Conservation (phyloP, 30 jellyfish, hydroid and myxozoan genomes). For the Pseudorhiza aurosa region DNA sequence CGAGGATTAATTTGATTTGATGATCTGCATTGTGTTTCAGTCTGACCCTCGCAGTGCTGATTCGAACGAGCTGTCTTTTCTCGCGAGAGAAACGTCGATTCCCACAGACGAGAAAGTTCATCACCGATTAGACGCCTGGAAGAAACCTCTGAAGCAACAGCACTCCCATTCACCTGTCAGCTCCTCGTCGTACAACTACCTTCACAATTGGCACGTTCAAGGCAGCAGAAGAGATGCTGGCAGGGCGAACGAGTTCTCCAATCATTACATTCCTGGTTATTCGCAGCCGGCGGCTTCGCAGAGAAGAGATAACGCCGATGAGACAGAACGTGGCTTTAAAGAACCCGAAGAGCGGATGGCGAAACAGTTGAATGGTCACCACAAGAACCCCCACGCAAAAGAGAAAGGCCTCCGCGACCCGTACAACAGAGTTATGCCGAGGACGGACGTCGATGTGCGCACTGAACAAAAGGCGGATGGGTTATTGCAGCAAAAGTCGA, state of each 20-base stretch:
- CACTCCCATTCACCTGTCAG: not conserved
- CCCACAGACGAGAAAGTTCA: conserved; percentile 31
- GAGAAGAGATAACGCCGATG: not conserved
- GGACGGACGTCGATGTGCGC: conserved; percentile 53
- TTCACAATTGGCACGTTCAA: conserved; percentile 1
- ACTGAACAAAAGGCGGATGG: not conserved
- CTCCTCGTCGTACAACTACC: conserved; percentile 12
- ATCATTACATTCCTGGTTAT: not conserved
- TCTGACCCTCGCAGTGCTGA: not conserved
- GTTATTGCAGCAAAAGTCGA: not conserved
- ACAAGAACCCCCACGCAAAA: not conserved
- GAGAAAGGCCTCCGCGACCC: conserved; percentile 52
- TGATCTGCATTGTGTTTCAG: too few species aligned
- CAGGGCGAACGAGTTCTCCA: not conserved
- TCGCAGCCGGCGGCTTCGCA: not conserved
- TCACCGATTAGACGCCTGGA: not conserved
- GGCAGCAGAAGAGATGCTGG: not conserved
- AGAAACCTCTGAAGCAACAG: not conserved
- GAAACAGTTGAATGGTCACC: not conserved
- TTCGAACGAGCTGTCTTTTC: not conserved
- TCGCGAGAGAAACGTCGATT: conserved; percentile 50
- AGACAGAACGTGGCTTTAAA: not conserved
- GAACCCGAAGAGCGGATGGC: not conserved
- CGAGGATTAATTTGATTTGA: too few species aligned
- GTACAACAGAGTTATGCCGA: conserved; percentile 34